Base-by-base conservation (phyloP, 23 tunicate genomes). In the Botrylloides violaceus region DNA sequence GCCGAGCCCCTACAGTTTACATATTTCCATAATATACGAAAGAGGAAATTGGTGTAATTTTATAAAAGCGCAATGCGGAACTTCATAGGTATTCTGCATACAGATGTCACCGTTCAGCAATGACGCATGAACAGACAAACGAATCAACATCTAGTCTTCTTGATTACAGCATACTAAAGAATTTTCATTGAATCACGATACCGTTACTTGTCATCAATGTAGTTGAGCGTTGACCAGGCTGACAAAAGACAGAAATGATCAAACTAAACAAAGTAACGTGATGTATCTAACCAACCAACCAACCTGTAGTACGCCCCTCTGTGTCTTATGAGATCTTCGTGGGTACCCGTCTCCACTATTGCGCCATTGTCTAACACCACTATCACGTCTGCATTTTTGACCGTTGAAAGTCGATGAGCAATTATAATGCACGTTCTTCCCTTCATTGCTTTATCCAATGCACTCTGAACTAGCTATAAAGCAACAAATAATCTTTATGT, bases 321-420 rank as follows among this genome's bases (percentile, higher is more conserved):
- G 64, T 33, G 59, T 15, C 74, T 78, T 6, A 92, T 84, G 53
- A 92, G 83, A 65, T 74, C 77, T 3, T 84, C 98, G 70, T 92
- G 98, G 6, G 92, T 92, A 21, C 98, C 98, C 12, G 33, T 50
- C 70, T 92, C 98, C 59, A 70, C 86, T 33, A 92, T 87, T 15
- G 39, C 64, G 12, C 98, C 98, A 62, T 84, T 79, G 64, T 84
- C 92, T 39, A 92, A 71, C 15, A 92, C 98, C 58, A 90, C 98
- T 24, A 92, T 92, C 55, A 65, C 58, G 48, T 92, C 98, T 61
- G 98, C 98, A 63, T 75, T 84, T 43, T 58, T 92, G 57, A 92
- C 86, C 1, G 98, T 83, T 12, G 98, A 92, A 20, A 92, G 70
- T 61, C 98, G 80, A 64, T 92, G 98, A 24, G 98, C 98, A 43